A percentile compares a stretch with the other conserved stretches of the same genome.
These are phyloP conservation scores for Eulemur coronatus DNA, from an alignment of 2,797 vertebrate genomes.

Conservation along the genomic window DNA sequence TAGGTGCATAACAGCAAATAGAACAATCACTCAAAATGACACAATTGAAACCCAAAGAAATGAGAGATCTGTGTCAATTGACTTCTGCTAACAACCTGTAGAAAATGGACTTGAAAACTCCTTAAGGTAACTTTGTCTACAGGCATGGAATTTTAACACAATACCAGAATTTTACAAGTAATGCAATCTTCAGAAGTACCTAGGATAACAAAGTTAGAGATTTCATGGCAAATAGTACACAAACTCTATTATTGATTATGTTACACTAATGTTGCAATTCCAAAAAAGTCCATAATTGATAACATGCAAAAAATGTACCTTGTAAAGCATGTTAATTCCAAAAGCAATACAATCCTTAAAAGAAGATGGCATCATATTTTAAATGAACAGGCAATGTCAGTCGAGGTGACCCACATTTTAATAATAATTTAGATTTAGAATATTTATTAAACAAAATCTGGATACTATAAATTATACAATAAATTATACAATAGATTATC, in stretches of 20 bases:
- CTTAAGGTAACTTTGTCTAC: not conserved
- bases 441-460: slow-evolving; percentile 55
- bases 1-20: slow-evolving; percentile 54
- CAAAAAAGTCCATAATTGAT: not conserved
- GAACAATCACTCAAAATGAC: slow-evolving; percentile 66
- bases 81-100: slow-evolving; percentile 42
- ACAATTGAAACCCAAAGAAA: slow-evolving; percentile 64
- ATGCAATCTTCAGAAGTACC: not conserved
- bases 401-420: slow-evolving; percentile 39
- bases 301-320: not conserved
- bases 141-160: not conserved
- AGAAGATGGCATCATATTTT: not conserved
- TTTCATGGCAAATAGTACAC: not conserved
- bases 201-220: not conserved
- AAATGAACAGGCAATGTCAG: slow-evolving; percentile 5
- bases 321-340: not conserved
- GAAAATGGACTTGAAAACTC: slow-evolving; percentile 48
- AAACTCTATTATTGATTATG: not conserved
- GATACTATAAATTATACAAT: slow-evolving; percentile 43
- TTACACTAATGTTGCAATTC: not conserved
- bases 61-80: slow-evolving; percentile 55
- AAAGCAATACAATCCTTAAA: not conserved
- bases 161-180: not conserved
- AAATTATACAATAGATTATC: slow-evolving; percentile 14
- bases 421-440: slow-evolving; percentile 58